A percentile compares a stretch with the other conserved stretches of the same genome.
phyloP scores from a whole-genome alignment of 2,797 vertebrate genomes.

The Triplophysa yarkandensis region DNA sequence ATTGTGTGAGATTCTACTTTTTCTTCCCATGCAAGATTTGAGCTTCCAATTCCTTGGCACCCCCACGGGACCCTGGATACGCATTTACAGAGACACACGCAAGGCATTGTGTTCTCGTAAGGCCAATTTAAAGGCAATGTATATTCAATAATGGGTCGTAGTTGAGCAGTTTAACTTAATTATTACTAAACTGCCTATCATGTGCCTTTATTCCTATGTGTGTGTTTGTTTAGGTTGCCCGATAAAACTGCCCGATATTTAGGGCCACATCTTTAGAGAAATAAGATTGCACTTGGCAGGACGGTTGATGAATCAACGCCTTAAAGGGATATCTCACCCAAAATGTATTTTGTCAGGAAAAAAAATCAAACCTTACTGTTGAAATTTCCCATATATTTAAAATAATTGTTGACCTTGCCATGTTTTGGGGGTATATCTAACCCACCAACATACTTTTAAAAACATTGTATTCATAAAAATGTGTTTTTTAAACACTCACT shows the following conservation, averaged over 20 bases:
- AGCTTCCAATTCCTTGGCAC: slow-evolving; percentile 62
- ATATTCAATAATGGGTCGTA: slow-evolving; percentile 35
- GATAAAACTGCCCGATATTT: slow-evolving; percentile 32
- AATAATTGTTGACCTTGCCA: not conserved
- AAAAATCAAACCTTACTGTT: no score
- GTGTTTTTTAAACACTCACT: not conserved
- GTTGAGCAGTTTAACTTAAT: slow-evolving; percentile 51
- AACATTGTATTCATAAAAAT: not conserved
- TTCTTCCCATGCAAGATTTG: slow-evolving; percentile 70
- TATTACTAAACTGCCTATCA: slow-evolving; percentile 41
- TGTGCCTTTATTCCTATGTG: slow-evolving; percentile 40
- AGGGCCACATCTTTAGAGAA: slow-evolving; percentile 23
- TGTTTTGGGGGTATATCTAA: no score
- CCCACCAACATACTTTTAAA: not conserved
- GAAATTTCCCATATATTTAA: no score
- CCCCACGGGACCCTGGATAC: slow-evolving; percentile 17
- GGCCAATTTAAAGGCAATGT: slow-evolving; percentile 39
- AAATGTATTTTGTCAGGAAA: not conserved
- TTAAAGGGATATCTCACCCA: not conserved
- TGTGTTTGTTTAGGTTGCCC: slow-evolving; percentile 44
- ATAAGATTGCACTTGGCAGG: slow-evolving; percentile 48
- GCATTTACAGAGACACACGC: slow-evolving; percentile 50
- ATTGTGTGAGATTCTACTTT: slow-evolving; percentile 58
- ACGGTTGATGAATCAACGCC: not conserved
- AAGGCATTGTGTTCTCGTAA: slow-evolving; percentile 29